A percentile compares a stretch with the other conserved stretches of the same genome.
Conservation (phyloP, 1,140 invertebrate genomes). For the Bombus balteatus region DNA sequence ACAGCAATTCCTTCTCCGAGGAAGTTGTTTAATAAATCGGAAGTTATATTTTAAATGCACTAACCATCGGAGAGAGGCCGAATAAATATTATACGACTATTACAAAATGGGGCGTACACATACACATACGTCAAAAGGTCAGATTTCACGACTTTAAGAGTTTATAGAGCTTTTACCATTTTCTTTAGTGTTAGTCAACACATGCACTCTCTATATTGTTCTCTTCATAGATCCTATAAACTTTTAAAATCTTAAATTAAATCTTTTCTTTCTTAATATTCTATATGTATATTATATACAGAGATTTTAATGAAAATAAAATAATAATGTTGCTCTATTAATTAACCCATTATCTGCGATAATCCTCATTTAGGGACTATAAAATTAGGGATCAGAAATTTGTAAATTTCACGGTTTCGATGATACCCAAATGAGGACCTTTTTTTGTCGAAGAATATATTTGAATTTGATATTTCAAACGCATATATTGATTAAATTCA, state of each 20-base stretch:
- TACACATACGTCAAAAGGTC: not conserved
- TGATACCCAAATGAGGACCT: not conserved
- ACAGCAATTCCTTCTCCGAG: not conserved
- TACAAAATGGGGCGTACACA: not conserved
- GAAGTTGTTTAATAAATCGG: not conserved
- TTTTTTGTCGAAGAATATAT: not conserved
- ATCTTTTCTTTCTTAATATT: not conserved
- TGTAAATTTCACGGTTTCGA: not conserved
- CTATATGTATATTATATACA: not conserved
- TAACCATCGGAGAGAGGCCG: conserved; percentile 3
- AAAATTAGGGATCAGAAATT: not conserved
- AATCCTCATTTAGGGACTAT: not conserved
- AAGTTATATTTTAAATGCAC: not conserved
- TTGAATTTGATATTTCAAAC: not conserved
- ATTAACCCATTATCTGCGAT: not conserved
- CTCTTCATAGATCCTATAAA: not conserved
- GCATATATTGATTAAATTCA: not conserved
- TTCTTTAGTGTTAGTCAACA: not conserved
- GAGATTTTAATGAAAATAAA: not conserved
- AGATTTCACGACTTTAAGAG: not conserved
- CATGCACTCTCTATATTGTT: not conserved
- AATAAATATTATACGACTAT: not conserved
- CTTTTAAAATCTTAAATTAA: not conserved
- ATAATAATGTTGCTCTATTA: not conserved
- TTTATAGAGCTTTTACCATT: not conserved